Evolutionary conservation across 2,797 vertebrate genomes (phyloP).

Genomic region (Spondyliosoma cantharus): DNA sequence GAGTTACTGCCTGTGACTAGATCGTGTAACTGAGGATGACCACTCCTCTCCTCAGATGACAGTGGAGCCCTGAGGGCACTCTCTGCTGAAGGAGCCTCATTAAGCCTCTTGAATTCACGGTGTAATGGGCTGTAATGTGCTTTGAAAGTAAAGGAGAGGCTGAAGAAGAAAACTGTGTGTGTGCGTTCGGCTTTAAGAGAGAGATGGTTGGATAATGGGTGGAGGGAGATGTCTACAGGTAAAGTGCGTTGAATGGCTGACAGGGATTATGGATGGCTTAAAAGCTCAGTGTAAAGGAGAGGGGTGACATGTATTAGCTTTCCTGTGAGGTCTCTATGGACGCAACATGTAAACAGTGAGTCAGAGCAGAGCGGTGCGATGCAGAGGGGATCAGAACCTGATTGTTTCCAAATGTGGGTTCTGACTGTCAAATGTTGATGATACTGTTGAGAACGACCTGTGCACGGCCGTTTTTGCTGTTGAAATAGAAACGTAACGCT

Average conservation of each 20-base stretch:
- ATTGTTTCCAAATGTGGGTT: slow-evolving; percentile 39
- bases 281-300: slow-evolving; percentile 1
- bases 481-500: not conserved
- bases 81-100: slow-evolving; percentile 40
- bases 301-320: slow-evolving; percentile 5
- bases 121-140: slow-evolving; percentile 46
- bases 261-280: slow-evolving; percentile 12
- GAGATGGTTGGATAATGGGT: slow-evolving; percentile 22
- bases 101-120: slow-evolving; percentile 55
- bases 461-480: not conserved
- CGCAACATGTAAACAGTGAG: slow-evolving; percentile 10
- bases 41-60: slow-evolving; percentile 56
- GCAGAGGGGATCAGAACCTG: slow-evolving; percentile 1
- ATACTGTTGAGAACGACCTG: not conserved
- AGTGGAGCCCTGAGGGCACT: slow-evolving; percentile 43
- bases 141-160: slow-evolving; percentile 50
- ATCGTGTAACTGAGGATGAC: slow-evolving; percentile 49
- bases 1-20: slow-evolving; percentile 32
- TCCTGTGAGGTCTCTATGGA: slow-evolving; percentile 2
- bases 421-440: slow-evolving; percentile 11
- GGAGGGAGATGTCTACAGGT: slow-evolving; percentile 3
- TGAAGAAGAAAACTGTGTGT: slow-evolving; percentile 22
- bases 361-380: slow-evolving; percentile 4
- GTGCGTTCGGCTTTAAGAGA: slow-evolving; percentile 24
- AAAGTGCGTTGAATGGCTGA: slow-evolving; percentile 11